A percentile compares a stretch with the other conserved stretches of the same genome.
phyloP scores from a whole-genome alignment of 2,888 invertebrate genomes.

The Lasioglossum villosulum region DNA sequence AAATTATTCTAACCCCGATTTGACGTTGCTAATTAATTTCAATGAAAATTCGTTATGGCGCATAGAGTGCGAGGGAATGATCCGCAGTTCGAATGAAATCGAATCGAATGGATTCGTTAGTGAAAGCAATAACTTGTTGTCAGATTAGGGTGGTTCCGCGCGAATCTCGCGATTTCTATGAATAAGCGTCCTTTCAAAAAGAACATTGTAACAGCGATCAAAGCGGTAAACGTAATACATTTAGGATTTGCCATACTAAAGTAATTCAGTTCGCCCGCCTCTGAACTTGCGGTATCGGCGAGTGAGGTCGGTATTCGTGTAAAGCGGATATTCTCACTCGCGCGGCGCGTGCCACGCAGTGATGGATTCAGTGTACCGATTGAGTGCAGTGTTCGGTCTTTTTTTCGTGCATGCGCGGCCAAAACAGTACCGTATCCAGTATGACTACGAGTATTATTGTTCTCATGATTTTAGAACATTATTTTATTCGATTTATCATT shows the following conservation, averaged over 20 bases:
- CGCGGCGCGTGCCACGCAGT: no score
- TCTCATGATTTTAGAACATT: no score
- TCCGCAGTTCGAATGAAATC: neutral
- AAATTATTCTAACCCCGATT: conserved; percentile 28
- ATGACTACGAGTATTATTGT: no score
- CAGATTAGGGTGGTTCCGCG: conserved; percentile 38
- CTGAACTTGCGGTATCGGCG: neutral
- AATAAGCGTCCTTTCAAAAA: conserved; percentile 16
- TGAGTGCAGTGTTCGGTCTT: no score
- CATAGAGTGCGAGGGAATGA: neutral
- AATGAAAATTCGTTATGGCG: conserved; percentile 15
- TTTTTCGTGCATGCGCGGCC: no score
- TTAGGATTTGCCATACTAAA: neutral
- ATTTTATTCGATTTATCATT: no score
- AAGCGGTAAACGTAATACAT: neutral
- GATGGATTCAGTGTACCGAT: no score
- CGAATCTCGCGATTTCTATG: conserved; percentile 23
- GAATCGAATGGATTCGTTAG: conserved; percentile 23
- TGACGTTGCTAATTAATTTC: conserved; percentile 25
- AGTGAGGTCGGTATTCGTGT: neutral
- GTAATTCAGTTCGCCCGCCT: neutral
- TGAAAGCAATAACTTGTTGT: conserved; percentile 59
- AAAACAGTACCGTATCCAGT: no score
- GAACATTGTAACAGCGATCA: neutral
- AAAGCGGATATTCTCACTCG: neutral